Base-by-base conservation (phyloP, 2,113 vertebrate species). In the Gulo gulo region DNA sequence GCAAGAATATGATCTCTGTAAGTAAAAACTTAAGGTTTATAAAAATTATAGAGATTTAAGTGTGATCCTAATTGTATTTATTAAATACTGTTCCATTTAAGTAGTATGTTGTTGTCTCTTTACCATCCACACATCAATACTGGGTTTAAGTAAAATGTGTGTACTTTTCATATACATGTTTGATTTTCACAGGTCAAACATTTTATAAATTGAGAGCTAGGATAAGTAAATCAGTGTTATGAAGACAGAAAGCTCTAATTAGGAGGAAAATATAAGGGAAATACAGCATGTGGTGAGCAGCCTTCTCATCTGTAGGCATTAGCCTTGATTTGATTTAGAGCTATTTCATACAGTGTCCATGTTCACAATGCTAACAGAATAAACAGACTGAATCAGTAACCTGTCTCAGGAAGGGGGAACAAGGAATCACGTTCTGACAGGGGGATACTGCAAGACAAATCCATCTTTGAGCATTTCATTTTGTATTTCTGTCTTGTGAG, bases 71-170 rank as follows among this genome's bases (percentile, higher is more conserved):
- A 85, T 86, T 88, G 50, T 42, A 71, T 57, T 63, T 55, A 69
- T 92, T 92, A 84, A 95, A 67, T 86, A 36, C 81, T 36, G 73
- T 69, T 83, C 65, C 12, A 65, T 80, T 88, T 83, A 89, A 91
- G 50, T 74, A 52, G 26, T 20, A 45, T 81, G 36, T 12, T 63
- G 13, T 12, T 69, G 13, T 94, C 61, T 96, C 82, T 88, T 81
- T 73, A 69, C 63, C 36, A 69, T 69, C 34, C 0, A 4, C 21
- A 36, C 61, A 42, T 85, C 79, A 74, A 67, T 45, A 83, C 34
- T 16, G 31, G 36, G 61, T 57, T 85, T 83, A 80, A 76, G n/a
- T 73, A 78, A 86, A 89, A 87, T 8, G 11, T 50, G n/a, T 79
- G 73, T 39, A 69, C 63, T 95, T 97, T 91, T 89, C 79, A 92